Base-by-base conservation (phyloP, 2,797 vertebrate genomes). In the Intellagama lesueurii region DNA sequence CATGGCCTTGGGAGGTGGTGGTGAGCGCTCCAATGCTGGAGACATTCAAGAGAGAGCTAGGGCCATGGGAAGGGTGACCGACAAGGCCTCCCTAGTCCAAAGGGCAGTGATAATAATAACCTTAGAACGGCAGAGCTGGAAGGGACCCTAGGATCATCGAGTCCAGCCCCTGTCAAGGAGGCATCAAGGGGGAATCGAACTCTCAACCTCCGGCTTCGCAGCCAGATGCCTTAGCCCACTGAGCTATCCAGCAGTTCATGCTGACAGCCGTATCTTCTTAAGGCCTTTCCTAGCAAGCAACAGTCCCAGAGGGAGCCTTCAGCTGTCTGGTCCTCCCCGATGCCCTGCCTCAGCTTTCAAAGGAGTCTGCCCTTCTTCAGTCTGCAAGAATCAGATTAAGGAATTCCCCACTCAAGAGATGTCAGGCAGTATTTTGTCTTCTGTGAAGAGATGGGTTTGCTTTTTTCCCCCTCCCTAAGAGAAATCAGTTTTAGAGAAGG, bases 341-440 rank as follows among this genome's bases (percentile, higher is more conserved):
- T 72, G 76, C 0, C 0, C 56, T 1, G 14, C 49, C 8, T 0
- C 22, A 88, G 88, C 16, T 35, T 3, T 60, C 12, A 72, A 81
- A 84, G 88, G 85, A 66, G 78, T 68, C 84, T 83, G 78, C 73
- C 90, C 60, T 22, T 93, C 85, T 88, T 91, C 5, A 73, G 85
- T 66, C n/a, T 85, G 91, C 1, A 70, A 87, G 78, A 92, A 90
- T 86, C 90, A 79, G 88, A 91, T 93, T 84, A 85, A 81, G 90
- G 86, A 91, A 81, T 87, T 92, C 86, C 83, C 86, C 89, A 91
- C 90, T 28, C 40, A 60, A 7, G 30, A 60, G 87, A 72, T 88
- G 90, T 92, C 90, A 90, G 90, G 86, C 44, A 83, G 32, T 77
- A 9, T 47, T 78, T 85, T 73, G 86, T 35, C 35, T 81, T 60